These are phyloP conservation scores for Thunnus thynnus DNA, from an alignment of 2,113 vertebrate genomes.

Conservation along the genomic window DNA sequence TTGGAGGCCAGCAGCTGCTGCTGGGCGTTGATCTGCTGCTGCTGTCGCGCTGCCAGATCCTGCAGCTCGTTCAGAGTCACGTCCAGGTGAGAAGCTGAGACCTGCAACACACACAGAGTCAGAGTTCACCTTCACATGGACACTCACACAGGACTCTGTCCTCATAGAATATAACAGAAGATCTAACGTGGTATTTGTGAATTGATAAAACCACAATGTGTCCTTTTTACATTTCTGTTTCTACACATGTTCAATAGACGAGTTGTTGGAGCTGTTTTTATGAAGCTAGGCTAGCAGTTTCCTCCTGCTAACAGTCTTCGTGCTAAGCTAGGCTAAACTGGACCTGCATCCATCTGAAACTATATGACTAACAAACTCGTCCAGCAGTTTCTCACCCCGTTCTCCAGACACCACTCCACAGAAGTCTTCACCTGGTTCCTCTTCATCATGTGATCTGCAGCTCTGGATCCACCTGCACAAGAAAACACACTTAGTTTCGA, in stretches of 20 bases:
- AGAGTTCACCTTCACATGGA: conserved; percentile 32
- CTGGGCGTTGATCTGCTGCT: conserved; percentile 93
- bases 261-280: no score
- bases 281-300: no score
- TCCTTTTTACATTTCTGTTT: no score
- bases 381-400: conserved; percentile 54
- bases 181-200: no score
- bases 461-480: conserved; percentile 49
- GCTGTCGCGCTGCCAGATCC: conserved; percentile 93
- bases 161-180: no score
- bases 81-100: conserved; percentile 88
- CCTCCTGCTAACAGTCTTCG: no score
- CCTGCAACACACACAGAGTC: conserved; percentile 73
- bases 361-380: neutral
- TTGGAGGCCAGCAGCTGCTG: conserved; percentile 93
- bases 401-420: conserved; percentile 56
- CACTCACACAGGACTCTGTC: no score
- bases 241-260: no score
- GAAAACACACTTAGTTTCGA: neutral
- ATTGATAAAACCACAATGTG: no score
- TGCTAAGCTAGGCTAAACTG: no score
- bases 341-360: no score
- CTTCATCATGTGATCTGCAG: conserved; percentile 45
- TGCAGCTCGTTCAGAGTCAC: conserved; percentile 92
- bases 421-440: conserved; percentile 49